phyloP scores from a whole-genome alignment of 2,888 invertebrate genomes.

The Zele albiditarsus region DNA sequence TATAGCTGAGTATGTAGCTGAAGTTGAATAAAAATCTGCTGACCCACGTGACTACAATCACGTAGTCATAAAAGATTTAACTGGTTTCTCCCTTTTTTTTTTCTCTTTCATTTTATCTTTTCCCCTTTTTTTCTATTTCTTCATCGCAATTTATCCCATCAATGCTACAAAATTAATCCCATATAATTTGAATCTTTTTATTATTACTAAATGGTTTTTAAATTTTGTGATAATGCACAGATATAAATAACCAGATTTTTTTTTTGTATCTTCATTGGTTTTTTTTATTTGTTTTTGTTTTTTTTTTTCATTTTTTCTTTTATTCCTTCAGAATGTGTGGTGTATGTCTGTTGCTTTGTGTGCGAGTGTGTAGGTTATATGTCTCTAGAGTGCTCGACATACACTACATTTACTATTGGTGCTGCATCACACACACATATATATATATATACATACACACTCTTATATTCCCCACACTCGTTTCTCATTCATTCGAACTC shows the following conservation, averaged over 20 bases:
- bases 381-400: background rate
- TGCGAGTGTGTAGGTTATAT: background rate
- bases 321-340: background rate
- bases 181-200: background rate
- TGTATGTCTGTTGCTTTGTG: background rate
- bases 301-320: background rate
- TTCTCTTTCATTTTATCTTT: too few relatives aligned
- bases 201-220: background rate
- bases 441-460: background rate
- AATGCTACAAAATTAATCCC: background rate
- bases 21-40: slow-evolving; percentile 48
- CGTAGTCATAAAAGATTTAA: background rate
- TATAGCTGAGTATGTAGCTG: background rate
- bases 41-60: slow-evolving; percentile 39
- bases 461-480: background rate
- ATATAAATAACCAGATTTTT: background rate
- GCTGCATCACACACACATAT: background rate
- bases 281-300: background rate
- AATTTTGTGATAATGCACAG: background rate
- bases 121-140: background rate
- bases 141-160: background rate
- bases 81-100: too few relatives aligned
- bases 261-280: background rate
- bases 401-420: background rate
- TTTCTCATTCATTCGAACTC: slow-evolving; percentile 18